Conservation (phyloP, 2,113 vertebrate genomes). For the Arizona elegans region DNA sequence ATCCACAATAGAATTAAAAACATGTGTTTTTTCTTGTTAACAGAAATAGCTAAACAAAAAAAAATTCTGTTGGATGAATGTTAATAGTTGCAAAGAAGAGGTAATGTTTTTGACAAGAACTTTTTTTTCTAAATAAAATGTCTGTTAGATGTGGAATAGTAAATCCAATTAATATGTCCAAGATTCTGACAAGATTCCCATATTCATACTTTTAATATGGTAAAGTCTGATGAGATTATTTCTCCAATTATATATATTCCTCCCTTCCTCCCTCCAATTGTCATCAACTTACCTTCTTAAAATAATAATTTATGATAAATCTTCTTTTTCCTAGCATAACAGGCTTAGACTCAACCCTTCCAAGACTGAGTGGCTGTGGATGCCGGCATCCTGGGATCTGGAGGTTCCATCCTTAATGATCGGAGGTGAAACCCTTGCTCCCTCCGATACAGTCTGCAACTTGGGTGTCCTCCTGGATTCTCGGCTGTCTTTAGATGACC, state of each 20-base stretch:
- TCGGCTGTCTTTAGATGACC: no score
- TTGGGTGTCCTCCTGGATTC: no score
- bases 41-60: constrained; percentile 1
- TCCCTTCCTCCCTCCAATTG: background rate
- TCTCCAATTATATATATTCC: no score
- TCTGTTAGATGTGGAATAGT: background rate
- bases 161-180: background rate
- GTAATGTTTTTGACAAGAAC: background rate
- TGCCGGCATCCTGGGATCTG: no score
- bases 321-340: no score
- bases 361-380: no score
- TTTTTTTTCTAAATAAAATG: background rate
- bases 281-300: background rate
- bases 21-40: background rate
- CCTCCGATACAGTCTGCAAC: no score
- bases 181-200: background rate
- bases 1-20: background rate
- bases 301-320: background rate
- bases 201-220: background rate
- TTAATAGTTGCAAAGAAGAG: background rate
- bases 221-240: background rate
- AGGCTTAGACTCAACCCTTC: no score
- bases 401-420: no score
- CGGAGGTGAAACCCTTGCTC: no score
- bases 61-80: background rate